These are phyloP conservation scores for Camponotus pennsylvanicus DNA, from an alignment of 1,140 invertebrate species.

Conservation along the genomic window DNA sequence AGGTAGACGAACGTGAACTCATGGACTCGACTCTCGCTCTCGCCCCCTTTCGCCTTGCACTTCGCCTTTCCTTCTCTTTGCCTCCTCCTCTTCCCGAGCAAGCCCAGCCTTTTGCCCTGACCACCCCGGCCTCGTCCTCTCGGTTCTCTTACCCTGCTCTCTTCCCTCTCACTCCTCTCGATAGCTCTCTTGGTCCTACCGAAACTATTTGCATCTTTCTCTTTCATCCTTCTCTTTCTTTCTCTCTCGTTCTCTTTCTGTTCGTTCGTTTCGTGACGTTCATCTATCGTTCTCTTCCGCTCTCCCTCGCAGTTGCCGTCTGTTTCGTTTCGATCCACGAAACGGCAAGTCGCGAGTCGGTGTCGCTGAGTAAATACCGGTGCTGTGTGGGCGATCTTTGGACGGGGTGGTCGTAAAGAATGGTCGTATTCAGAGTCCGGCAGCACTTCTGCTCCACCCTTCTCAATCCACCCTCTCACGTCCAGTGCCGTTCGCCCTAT, in stretches of 20 bases:
- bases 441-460: constrained; percentile 71
- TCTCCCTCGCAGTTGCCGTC: constrained; percentile 57
- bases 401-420: constrained; percentile 80
- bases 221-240: constrained; percentile 4
- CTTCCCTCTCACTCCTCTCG: constrained; percentile 56
- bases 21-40: constrained; percentile 75
- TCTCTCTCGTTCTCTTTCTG: constrained; percentile 16
- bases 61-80: constrained; percentile 76
- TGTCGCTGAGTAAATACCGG: constrained; percentile 78
- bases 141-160: not conserved
- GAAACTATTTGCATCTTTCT: constrained; percentile 33
- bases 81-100: constrained; percentile 50
- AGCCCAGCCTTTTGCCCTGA: constrained; percentile 62
- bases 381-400: constrained; percentile 79
- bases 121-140: constrained; percentile 62
- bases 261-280: constrained; percentile 30
- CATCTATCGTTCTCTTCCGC: constrained; percentile 53
- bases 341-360: constrained; percentile 73
- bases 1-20: constrained; percentile 78
- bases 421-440: constrained; percentile 80
- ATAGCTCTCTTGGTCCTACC: constrained; percentile 62
- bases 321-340: constrained; percentile 74
- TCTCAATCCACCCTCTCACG: constrained; percentile 65
- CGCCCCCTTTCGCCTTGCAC: constrained; percentile 57
- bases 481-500: constrained; percentile 58